Evolutionary conservation across 2,113 vertebrate genomes (phyloP).

Genomic region (Etheostoma spectabile): DNA sequence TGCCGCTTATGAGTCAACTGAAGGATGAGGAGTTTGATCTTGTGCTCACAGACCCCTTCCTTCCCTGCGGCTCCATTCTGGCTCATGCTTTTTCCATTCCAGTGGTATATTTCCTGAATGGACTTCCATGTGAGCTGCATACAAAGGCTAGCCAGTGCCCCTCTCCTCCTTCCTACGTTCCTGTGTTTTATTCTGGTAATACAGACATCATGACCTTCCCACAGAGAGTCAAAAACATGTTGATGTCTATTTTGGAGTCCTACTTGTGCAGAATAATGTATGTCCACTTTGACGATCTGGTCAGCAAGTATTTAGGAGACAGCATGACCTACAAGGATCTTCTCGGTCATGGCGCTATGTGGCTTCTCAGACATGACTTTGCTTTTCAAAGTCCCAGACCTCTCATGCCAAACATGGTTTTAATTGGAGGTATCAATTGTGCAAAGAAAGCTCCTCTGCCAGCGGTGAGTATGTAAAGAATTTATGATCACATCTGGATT

Average conservation of each 20-base stretch:
- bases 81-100: constrained; percentile 85
- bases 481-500: constrained; percentile 33
- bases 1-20: constrained; percentile 80
- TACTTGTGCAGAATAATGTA: constrained; percentile 64
- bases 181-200: constrained; percentile 50
- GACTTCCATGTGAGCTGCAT: constrained; percentile 84
- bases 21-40: constrained; percentile 80
- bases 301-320: constrained; percentile 78
- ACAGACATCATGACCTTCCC: constrained; percentile 86
- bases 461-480: constrained; percentile 76
- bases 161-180: constrained; percentile 85
- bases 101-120: constrained; percentile 85
- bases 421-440: constrained; percentile 87
- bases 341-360: constrained; percentile 82
- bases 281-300: constrained; percentile 69
- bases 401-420: constrained; percentile 89
- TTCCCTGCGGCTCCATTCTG: constrained; percentile 88
- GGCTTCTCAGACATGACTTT: constrained; percentile 89
- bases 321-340: constrained; percentile 79
- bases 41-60: constrained; percentile 86
- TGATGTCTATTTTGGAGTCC: constrained; percentile 51
- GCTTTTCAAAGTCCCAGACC: constrained; percentile 88
- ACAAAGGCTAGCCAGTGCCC: constrained; percentile 82
- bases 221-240: constrained; percentile 84
- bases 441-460: constrained; percentile 75